Conservation (phyloP, 1,140 invertebrate genomes). For the Dendrolimus punctatus region DNA sequence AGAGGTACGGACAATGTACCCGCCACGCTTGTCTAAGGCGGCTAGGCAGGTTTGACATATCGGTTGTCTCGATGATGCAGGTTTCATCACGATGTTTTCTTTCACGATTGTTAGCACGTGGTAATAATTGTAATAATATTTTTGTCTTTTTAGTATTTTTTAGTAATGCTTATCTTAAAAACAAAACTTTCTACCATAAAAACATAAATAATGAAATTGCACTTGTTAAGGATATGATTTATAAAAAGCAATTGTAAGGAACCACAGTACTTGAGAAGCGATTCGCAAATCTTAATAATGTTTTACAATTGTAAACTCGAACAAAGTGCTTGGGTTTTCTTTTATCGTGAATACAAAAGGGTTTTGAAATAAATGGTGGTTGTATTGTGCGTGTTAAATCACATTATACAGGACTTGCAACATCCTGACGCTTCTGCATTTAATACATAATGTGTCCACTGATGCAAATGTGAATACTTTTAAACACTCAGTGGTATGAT, state of each 20-base stretch:
- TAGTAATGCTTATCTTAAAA: no score
- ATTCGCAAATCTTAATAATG: conserved; percentile 17
- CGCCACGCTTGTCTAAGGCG: no score
- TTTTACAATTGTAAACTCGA: conserved; percentile 47
- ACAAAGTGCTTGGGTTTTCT: conserved; percentile 39
- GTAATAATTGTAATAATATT: no score
- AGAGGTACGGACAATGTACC: no score
- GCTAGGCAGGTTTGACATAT: no score
- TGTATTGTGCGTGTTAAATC: conserved; percentile 43
- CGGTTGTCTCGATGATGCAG: no score
- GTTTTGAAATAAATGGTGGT: conserved; percentile 34
- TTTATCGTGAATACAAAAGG: conserved; percentile 46
- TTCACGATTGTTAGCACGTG: no score
- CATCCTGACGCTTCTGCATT: conserved; percentile 49
- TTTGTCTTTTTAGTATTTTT: no score
- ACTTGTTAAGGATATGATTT: no score
- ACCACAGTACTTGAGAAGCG: background rate
- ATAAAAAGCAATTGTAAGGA: conserved; percentile 1
- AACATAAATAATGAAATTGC: no score
- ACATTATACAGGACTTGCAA: conserved; percentile 44
- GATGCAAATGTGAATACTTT: conserved; percentile 51
- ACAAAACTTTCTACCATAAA: no score
- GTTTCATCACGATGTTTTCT: no score
- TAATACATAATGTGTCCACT: conserved; percentile 37
- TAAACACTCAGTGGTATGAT: background rate